Evolutionary conservation across 2,797 vertebrate species (phyloP).

Genomic region (Cirrhinus mrigala): DNA sequence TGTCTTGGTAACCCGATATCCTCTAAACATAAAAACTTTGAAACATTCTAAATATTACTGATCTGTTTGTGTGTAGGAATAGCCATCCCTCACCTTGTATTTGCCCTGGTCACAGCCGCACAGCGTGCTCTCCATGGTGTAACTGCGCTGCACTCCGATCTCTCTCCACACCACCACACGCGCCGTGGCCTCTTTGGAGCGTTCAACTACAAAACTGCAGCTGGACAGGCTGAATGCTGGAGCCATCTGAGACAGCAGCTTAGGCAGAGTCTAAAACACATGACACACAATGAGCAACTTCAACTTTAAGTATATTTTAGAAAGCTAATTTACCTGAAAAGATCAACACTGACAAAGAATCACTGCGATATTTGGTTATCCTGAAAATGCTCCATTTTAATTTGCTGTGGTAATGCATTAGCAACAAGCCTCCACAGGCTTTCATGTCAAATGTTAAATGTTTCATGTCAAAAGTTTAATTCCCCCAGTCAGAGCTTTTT

Average conservation of each 20-base stretch:
- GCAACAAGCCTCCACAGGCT: no score
- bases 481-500: no score
- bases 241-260: conserved; percentile 93
- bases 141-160: conserved; percentile 95
- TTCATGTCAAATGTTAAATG: no score
- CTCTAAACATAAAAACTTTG: neutral
- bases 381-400: no score
- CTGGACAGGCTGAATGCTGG: conserved; percentile 96
- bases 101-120: conserved; percentile 98
- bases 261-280: conserved; percentile 88
- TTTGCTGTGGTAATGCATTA: no score
- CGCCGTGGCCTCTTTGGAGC: conserved; percentile 96
- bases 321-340: neutral
- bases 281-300: neutral
- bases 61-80: neutral
- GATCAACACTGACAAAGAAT: neutral
- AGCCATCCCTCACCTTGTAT: conserved; percentile 85
- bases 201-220: conserved; percentile 98
- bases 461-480: no score
- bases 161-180: conserved; percentile 98
- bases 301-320: neutral
- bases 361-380: no score
- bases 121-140: conserved; percentile 98
- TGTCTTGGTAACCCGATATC: neutral
- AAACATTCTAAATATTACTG: neutral